phyloP scores from a whole-genome alignment of 2,888 invertebrate species.

The Adela reaumurella region DNA sequence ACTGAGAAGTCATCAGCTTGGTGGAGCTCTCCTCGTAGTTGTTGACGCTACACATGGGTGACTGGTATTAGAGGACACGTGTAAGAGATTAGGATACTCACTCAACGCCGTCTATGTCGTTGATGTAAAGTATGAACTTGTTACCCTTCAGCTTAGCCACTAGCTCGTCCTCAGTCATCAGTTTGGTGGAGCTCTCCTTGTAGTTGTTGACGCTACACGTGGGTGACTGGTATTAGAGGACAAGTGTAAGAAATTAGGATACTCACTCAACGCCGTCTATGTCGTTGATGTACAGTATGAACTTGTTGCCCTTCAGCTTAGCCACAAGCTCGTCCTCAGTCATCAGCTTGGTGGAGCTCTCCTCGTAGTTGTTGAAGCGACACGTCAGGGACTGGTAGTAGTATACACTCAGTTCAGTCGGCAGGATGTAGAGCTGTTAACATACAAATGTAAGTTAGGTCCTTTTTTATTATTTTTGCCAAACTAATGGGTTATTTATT shows the following conservation, averaged over 20 bases:
- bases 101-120: slow-evolving; percentile 36
- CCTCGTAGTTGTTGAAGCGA: slow-evolving; percentile 42
- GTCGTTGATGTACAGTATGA: slow-evolving; percentile 35
- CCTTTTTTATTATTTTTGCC: too few species aligned
- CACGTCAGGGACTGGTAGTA: slow-evolving; percentile 49
- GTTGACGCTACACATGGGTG: too few species aligned
- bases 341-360: slow-evolving; percentile 31
- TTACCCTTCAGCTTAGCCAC: slow-evolving; percentile 40
- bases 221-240: slow-evolving; percentile 46
- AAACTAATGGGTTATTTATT: too few species aligned
- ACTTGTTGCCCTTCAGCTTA: slow-evolving; percentile 35
- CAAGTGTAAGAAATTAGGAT: slow-evolving; percentile 12
- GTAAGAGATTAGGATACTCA: slow-evolving; percentile 18
- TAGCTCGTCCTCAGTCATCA: slow-evolving; percentile 43
- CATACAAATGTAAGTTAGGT: too few species aligned
- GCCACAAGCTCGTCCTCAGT: slow-evolving; percentile 48
- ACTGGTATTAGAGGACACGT: too few species aligned
- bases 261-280: slow-evolving; percentile 36
- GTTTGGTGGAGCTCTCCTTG: slow-evolving; percentile 30
- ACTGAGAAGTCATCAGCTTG: slow-evolving; percentile 28
- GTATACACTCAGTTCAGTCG: slow-evolving; percentile 47
- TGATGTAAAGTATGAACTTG: slow-evolving; percentile 36
- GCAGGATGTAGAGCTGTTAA: slow-evolving; percentile 48
- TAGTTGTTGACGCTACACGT: slow-evolving; percentile 49
- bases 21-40: too few species aligned